phyloP scores from a whole-genome alignment of 2,797 vertebrate genomes.

The Halcyon leucocephala region DNA sequence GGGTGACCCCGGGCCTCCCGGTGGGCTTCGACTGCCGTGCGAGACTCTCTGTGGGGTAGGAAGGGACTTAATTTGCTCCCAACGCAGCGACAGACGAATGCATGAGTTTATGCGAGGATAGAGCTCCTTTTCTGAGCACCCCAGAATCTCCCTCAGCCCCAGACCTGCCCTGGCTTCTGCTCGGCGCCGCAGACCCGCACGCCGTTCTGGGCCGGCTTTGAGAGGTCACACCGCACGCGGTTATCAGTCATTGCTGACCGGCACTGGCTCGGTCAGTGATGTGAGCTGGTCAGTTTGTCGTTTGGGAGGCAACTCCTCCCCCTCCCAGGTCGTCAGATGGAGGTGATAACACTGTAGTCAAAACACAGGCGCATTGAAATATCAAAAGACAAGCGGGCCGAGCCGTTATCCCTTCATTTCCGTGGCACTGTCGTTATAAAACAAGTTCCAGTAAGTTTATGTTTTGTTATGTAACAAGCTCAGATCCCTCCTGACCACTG shows the following conservation, averaged over 20 bases:
- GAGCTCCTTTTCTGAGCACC: not conserved
- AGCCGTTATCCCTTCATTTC: not conserved
- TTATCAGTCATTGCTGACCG: not conserved
- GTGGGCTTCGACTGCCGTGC: not conserved
- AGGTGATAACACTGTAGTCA: not conserved
- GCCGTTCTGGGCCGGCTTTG: not conserved
- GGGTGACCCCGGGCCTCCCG: not conserved
- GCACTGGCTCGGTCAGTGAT: not conserved
- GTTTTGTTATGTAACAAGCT: not conserved
- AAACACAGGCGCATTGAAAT: not conserved
- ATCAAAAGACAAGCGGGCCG: not conserved
- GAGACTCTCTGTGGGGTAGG: not conserved
- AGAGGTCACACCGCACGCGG: no score
- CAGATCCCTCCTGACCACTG: not conserved
- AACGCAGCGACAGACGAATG: not conserved
- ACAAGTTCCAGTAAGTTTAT: conserved; percentile 1
- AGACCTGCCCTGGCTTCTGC: not conserved
- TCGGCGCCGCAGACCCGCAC: no score
- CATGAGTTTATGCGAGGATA: not conserved
- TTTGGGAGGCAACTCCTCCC: not conserved
- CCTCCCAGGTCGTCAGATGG: not conserved
- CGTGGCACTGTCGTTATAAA: not conserved
- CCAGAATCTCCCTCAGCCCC: not conserved
- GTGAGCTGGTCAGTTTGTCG: not conserved
- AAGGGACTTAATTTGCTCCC: not conserved